Evolutionary conservation across 2,888 invertebrate genomes (phyloP).

Genomic region (Sympetrum striolatum): DNA sequence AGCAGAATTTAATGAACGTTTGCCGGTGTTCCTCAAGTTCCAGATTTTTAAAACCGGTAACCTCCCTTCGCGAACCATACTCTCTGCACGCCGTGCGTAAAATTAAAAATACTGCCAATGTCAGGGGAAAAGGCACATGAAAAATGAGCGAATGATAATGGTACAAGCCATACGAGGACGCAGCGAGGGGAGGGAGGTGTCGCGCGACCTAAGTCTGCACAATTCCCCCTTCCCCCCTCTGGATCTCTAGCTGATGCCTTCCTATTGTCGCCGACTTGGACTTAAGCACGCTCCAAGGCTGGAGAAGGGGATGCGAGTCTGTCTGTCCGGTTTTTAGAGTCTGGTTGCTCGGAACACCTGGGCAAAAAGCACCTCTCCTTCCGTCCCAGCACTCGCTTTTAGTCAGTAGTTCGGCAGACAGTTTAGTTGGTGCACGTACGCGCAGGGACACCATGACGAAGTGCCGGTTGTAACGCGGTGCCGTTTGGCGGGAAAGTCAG

Average conservation of each 20-base stretch:
- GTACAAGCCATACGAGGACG: neutral
- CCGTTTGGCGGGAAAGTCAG: neutral
- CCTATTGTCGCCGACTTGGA: neutral
- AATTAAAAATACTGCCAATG: too few species aligned
- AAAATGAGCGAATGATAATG: neutral
- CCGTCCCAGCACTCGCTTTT: neutral
- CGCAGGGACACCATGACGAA: neutral
- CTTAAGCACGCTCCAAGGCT: slow-evolving; percentile 24
- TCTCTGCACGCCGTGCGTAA: too few species aligned
- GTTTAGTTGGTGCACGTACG: neutral
- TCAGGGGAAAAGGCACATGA: too few species aligned
- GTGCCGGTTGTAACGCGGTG: neutral
- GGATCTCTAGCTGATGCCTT: neutral
- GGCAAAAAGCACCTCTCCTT: neutral
- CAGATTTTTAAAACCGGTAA: too few species aligned
- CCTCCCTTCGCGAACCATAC: too few species aligned
- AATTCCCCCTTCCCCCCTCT: neutral
- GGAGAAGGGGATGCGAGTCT: neutral
- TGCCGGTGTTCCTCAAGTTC: too few species aligned
- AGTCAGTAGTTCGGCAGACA: slow-evolving; percentile 13
- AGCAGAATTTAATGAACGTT: too few species aligned
- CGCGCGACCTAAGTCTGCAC: neutral
- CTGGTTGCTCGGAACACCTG: slow-evolving; percentile 19
- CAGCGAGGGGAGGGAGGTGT: neutral
- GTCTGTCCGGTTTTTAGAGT: slow-evolving; percentile 37